Percentiles rank a stretch among this genome's conserved stretches.
Evolutionary conservation across 2,113 vertebrate species (phyloP).

Genomic region (Rhynchomys soricoides): DNA sequence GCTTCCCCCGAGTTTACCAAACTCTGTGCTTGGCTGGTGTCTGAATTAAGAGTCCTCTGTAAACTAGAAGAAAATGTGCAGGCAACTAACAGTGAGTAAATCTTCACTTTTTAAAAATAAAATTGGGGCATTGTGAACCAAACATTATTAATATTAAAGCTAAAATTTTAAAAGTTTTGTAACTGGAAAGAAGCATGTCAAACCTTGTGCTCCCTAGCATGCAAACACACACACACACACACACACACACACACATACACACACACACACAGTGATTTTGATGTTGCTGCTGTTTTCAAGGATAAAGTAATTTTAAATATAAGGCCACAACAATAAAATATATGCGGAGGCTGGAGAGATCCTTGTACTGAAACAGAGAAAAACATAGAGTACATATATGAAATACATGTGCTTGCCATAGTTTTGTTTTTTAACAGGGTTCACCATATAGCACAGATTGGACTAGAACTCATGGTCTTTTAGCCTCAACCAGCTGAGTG

Average conservation of each 20-base stretch:
- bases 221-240: background rate
- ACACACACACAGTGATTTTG: background rate
- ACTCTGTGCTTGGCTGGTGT: conserved; percentile 95
- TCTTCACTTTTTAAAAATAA: conserved; percentile 32
- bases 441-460: background rate
- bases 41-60: conserved; percentile 94
- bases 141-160: background rate
- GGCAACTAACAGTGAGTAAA: conserved; percentile 96
- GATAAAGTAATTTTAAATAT: conserved; percentile 20
- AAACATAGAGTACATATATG: background rate
- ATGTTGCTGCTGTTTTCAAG: conserved; percentile 21
- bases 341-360: conserved; percentile 1
- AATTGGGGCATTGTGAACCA: background rate
- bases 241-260: background rate
- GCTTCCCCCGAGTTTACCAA: conserved; percentile 96
- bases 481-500: background rate
- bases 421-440: background rate
- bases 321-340: conserved; percentile 26
- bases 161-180: conserved; percentile 9
- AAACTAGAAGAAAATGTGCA: conserved; percentile 97
- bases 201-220: no score
- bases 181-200: conserved; percentile 28
- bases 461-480: background rate
- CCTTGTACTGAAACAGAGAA: conserved; percentile 17
- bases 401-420: conserved; percentile 11